Evolutionary conservation across 2,113 vertebrate genomes (phyloP), one percentile per base, ranked within the genome.

Genomic region (crab-eating macaque (Macaca fascicularis)): DNA sequence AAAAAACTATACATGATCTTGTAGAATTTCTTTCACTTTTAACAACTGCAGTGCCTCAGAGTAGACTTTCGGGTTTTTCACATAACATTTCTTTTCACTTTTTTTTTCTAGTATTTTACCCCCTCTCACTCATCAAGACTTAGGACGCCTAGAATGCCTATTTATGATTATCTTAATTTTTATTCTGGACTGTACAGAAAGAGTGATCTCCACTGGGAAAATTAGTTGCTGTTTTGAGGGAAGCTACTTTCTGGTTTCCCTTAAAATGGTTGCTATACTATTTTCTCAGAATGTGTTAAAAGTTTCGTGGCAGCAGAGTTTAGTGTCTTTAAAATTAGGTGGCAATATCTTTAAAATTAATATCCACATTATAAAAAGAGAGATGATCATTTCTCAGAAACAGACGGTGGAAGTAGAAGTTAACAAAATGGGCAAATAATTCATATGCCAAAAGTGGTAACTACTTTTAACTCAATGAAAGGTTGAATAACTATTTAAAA

Each of bases 141-240:
- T 90, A 86, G 10, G 17, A 16, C 12, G 76, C 6, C 14, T 64
- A 67, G 22, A 82, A 2, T 61, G 6, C 79, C n/a, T 89, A 25
- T 32, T 74, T 95, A 43, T 78, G 38, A 85, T 52, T 6, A 20
- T 59, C 64, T 93, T 78, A 55, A 84, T 92, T 83, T 94, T 96
- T 87, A 78, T 38, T 79, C 20, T 89, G 43, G 75, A 32, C 9
- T 82, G 20, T 59, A 55, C 78, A 78, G 14, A 95, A 94, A 82
- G 67, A 94, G 82, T 90, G 79, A 40, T 27, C 52, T 59, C 19
- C n/a, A 35, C n/a, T 84, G 22, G 89, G n/a, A 93, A 95, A 96
- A 83, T 3, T 57, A 69, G 8, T 32, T 88, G 43, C 25, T 55
- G 6, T 85, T 78, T 94, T 35, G 8, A 52, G 45, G 17, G 20